These are phyloP conservation scores for Sarcophaga carnaria DNA, from an alignment of 2,888 invertebrate genomes.

Conservation along the genomic window DNA sequence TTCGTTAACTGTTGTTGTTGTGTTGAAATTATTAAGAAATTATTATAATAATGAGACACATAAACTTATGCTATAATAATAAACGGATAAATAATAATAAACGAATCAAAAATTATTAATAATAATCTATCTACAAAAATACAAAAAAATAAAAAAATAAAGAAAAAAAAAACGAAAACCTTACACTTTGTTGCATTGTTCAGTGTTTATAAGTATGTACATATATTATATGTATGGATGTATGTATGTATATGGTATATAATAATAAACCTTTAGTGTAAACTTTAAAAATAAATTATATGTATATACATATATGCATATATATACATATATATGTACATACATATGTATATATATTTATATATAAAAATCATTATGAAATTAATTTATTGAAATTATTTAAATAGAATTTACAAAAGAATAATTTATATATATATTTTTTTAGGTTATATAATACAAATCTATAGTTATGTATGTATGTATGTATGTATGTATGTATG, in stretches of 20 bases:
- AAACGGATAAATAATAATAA: too few species aligned
- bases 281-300: not conserved
- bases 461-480: not conserved
- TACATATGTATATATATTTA: not conserved
- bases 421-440: not conserved
- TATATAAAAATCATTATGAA: not conserved
- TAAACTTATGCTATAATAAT: too few species aligned
- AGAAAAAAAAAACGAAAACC: not conserved
- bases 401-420: slow-evolving; percentile 19
- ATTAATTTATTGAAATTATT: slow-evolving; percentile 4
- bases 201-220: not conserved
- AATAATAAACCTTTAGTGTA: not conserved
- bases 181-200: not conserved
- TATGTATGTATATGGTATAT: not conserved
- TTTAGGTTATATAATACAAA: slow-evolving; percentile 1
- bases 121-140: not conserved
- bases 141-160: not conserved
- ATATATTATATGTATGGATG: not conserved
- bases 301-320: not conserved
- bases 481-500: not conserved
- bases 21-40: too few species aligned
- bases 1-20: too few species aligned
- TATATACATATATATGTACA: not conserved
- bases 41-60: too few species aligned
- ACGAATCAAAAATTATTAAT: too few species aligned